A percentile compares a stretch with the other conserved stretches of the same genome.
Evolutionary conservation across 2,113 vertebrate species (phyloP).

Genomic region (Pedionomus torquatus): DNA sequence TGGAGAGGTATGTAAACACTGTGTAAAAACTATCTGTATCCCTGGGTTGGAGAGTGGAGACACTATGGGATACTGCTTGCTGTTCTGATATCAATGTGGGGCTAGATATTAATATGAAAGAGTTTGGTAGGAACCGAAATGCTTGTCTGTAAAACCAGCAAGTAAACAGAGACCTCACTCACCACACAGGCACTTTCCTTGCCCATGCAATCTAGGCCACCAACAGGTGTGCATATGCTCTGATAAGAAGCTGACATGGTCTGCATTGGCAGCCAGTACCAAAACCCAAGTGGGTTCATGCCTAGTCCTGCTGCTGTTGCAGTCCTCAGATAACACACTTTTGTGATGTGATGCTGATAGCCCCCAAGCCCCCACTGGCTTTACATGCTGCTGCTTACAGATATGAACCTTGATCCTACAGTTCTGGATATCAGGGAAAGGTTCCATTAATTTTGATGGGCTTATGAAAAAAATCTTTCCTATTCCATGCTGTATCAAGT

Average conservation of each 20-base stretch:
- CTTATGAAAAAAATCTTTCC: neutral
- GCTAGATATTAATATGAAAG: neutral
- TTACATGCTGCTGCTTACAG: neutral
- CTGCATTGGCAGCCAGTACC: neutral
- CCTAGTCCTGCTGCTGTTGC: neutral
- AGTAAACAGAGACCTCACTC: neutral
- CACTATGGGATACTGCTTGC: neutral
- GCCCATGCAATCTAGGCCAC: accelerated
- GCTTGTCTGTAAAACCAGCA: neutral
- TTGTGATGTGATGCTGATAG: neutral
- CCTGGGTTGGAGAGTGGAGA: neutral
- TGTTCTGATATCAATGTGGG: accelerated
- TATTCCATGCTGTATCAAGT: neutral
- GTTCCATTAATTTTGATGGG: neutral
- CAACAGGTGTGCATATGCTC: neutral
- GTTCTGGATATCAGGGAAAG: neutral
- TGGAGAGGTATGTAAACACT: neutral
- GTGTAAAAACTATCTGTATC: neutral
- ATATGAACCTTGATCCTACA: accelerated
- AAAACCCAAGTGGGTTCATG: neutral
- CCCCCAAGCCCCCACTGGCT: neutral
- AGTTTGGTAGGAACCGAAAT: neutral
- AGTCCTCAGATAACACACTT: accelerated
- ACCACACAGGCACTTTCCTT: neutral
- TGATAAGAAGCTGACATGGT: neutral